Evolutionary conservation across 2,797 vertebrate genomes (phyloP).

Genomic region (Parauchenoglanis punctatus): DNA sequence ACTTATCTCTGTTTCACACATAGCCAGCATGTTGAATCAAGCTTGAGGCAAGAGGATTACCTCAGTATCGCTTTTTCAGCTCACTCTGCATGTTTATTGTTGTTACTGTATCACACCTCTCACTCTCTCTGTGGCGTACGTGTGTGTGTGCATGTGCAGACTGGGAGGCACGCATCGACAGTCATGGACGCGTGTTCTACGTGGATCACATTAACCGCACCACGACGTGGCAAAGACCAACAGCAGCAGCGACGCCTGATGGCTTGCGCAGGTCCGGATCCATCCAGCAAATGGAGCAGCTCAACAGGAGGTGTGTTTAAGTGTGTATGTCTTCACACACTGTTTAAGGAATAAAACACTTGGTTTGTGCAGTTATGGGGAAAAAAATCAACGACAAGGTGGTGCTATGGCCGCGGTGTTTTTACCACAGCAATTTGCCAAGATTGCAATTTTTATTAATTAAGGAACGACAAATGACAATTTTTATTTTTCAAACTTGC

Average conservation of each 20-base stretch:
- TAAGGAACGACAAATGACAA: neutral
- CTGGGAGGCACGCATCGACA: conserved; percentile 91
- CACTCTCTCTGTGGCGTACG: conserved; percentile 42
- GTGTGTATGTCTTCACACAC: neutral
- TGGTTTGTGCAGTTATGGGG: too few species aligned
- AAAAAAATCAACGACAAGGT: neutral
- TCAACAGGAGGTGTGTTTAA: conserved; percentile 80
- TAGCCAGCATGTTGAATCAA: neutral
- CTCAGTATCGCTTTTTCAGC: neutral
- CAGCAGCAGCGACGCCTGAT: conserved; percentile 80
- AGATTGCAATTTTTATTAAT: neutral
- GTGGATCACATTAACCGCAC: conserved; percentile 88
- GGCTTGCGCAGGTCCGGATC: conserved; percentile 85
- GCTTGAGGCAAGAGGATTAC: neutral
- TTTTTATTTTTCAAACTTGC: neutral
- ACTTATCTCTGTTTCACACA: conserved; percentile 13
- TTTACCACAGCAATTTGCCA: neutral
- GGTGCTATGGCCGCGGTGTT: too few species aligned
- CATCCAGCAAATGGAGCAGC: conserved; percentile 89
- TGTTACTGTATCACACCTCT: neutral
- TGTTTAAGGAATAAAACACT: neutral
- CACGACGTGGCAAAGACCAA: conserved; percentile 88
- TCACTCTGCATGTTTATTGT: neutral
- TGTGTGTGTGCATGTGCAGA: conserved; percentile 68
- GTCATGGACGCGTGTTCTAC: conserved; percentile 86